Conservation (phyloP, 2,888 invertebrate genomes). For the Ceraclea dissimilis region DNA sequence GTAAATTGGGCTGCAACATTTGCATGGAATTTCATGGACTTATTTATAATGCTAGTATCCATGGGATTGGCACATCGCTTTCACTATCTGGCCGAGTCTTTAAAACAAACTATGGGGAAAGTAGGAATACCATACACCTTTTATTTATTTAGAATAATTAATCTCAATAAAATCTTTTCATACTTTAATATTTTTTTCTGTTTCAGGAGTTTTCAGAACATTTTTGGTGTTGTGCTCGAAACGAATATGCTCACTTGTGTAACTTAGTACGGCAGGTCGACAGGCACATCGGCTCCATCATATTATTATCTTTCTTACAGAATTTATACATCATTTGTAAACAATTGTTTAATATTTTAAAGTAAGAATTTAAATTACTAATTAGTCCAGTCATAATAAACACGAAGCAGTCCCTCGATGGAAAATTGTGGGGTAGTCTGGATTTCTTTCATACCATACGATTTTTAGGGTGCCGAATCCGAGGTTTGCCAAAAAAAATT, state of each 20-base stretch:
- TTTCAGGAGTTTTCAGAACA: constrained; percentile 43
- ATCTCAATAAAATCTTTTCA: background rate
- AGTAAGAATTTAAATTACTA: constrained; percentile 42
- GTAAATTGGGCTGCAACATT: constrained; percentile 53
- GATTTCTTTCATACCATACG: too few relatives aligned
- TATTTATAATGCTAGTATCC: constrained; percentile 64
- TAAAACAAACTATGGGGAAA: constrained; percentile 44
- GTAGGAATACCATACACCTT: constrained; percentile 30
- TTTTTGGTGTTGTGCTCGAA: constrained; percentile 58
- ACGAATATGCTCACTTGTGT: constrained; percentile 56
- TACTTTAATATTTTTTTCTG: background rate
- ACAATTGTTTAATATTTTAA: constrained; percentile 60
- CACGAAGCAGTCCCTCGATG: too few relatives aligned
- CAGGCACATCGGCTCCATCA: constrained; percentile 50
- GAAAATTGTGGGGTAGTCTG: too few relatives aligned
- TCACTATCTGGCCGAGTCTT: constrained; percentile 50
- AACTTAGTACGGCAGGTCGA: constrained; percentile 54
- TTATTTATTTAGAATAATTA: background rate
- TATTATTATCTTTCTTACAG: constrained; percentile 59
- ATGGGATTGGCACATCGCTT: constrained; percentile 60
- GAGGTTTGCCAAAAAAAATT: too few relatives aligned
- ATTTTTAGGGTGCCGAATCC: too few relatives aligned
- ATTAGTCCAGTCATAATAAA: too few relatives aligned
- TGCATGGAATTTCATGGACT: constrained; percentile 67
- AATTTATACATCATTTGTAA: constrained; percentile 69